These are phyloP conservation scores for Paraplagusia blochii DNA, from an alignment of 2,113 vertebrate species.

Conservation along the genomic window DNA sequence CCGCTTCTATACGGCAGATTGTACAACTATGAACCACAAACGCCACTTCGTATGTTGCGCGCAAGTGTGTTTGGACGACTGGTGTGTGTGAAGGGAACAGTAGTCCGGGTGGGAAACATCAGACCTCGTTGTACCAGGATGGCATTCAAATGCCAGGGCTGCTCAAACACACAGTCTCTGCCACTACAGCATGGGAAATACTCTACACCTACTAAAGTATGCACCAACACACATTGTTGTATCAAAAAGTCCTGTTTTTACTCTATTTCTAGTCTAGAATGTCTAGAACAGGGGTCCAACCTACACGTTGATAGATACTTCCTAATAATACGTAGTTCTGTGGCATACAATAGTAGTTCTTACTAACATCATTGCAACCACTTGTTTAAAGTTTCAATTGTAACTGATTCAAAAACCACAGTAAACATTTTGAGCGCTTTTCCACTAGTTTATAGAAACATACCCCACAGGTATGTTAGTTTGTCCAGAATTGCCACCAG, in stretches of 20 bases:
- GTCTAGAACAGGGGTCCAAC: no score
- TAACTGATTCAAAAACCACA: no score
- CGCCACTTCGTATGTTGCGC: conserved; percentile 83
- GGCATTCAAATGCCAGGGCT: conserved; percentile 85
- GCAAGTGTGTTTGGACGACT: conserved; percentile 91
- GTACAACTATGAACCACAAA: conserved; percentile 92
- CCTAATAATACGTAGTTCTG: no score
- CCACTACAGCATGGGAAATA: conserved; percentile 89
- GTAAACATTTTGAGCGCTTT: no score
- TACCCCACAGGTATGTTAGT: no score
- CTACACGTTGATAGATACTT: no score
- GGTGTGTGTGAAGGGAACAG: conserved; percentile 86
- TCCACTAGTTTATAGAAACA: no score
- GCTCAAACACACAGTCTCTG: conserved; percentile 80
- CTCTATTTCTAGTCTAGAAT: not conserved
- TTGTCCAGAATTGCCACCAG: no score
- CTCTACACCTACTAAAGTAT: conserved; percentile 86
- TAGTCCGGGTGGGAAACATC: conserved; percentile 92
- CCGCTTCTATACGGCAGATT: conserved; percentile 69
- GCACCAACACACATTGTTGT: not conserved
- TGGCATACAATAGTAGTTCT: no score
- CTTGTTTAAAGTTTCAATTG: no score
- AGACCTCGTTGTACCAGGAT: conserved; percentile 88
- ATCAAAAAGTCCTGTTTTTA: not conserved
- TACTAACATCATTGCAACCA: no score